phyloP scores from a whole-genome alignment of 2,797 vertebrate genomes.

The Fringilla coelebs region DNA sequence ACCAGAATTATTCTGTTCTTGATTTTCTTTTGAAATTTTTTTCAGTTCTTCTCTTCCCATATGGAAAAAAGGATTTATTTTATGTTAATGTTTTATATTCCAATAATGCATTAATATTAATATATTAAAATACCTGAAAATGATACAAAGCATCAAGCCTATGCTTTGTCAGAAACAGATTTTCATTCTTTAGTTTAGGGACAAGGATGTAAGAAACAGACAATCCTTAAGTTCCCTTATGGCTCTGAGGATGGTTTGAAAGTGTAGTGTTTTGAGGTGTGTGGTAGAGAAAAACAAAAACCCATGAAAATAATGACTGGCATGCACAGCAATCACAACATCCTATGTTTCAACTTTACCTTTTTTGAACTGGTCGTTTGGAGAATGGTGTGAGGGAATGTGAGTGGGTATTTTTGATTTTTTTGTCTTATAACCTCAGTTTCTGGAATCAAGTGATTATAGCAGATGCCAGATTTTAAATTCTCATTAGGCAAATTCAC shows the following conservation, averaged over 20 bases:
- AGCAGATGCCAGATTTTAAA: not conserved
- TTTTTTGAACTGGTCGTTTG: not conserved
- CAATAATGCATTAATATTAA: not conserved
- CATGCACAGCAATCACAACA: not conserved
- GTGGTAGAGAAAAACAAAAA: not conserved
- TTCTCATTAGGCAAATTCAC: not conserved
- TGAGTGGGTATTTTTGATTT: not conserved
- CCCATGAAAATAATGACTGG: not conserved
- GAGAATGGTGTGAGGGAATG: not conserved
- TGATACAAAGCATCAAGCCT: not conserved
- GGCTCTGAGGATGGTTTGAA: not conserved
- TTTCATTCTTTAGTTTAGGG: not conserved
- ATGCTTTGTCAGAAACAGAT: not conserved
- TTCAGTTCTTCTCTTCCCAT: not conserved
- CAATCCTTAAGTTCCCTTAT: not conserved
- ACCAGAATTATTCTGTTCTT: not conserved
- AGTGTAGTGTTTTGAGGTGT: not conserved
- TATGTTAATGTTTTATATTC: not conserved
- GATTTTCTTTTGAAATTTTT: not conserved
- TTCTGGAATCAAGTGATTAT: not conserved
- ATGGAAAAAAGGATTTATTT: not conserved
- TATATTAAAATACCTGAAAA: not conserved
- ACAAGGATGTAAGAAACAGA: not conserved
- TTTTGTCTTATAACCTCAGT: not conserved
- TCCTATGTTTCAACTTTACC: not conserved